phyloP scores from a whole-genome alignment of 1,140 invertebrate species.

The Cotesia typhae region DNA sequence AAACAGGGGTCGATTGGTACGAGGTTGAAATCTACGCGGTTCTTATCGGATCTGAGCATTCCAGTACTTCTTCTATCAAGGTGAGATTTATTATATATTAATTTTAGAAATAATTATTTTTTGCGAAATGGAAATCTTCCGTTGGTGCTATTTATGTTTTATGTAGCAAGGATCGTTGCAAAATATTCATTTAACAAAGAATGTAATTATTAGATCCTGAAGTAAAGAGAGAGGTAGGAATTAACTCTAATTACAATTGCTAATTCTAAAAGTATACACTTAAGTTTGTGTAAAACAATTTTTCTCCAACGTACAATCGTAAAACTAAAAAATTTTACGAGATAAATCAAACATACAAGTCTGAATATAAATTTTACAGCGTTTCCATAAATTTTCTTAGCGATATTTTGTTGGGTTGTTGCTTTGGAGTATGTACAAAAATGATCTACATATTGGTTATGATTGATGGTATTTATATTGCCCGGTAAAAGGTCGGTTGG shows the following conservation, averaged over 20 bases:
- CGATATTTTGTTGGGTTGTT: background rate
- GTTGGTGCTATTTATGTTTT: background rate
- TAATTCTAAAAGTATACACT: too few species aligned
- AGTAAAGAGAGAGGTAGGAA: too few species aligned
- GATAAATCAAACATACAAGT: too few species aligned
- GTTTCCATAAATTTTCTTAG: too few species aligned
- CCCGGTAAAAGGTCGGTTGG: background rate
- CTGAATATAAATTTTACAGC: too few species aligned
- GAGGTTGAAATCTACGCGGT: conserved; percentile 86
- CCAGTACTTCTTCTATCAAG: conserved; percentile 81
- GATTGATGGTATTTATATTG: conserved; percentile 24
- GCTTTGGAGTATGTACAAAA: background rate
- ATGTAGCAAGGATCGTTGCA: too few species aligned
- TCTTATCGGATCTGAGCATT: conserved; percentile 69
- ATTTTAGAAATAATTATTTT: background rate
- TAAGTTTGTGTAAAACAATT: too few species aligned
- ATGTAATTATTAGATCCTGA: too few species aligned
- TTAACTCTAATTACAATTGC: too few species aligned
- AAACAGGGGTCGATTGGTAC: conserved; percentile 81
- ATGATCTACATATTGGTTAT: conserved; percentile 8
- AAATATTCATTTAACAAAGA: too few species aligned
- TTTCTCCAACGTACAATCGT: too few species aligned
- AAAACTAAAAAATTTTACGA: too few species aligned
- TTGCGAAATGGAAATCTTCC: background rate
- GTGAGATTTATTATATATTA: conserved; percentile 67